Evolutionary conservation across 1,140 invertebrate genomes (phyloP).

Genomic region (Saccostrea glomerata): DNA sequence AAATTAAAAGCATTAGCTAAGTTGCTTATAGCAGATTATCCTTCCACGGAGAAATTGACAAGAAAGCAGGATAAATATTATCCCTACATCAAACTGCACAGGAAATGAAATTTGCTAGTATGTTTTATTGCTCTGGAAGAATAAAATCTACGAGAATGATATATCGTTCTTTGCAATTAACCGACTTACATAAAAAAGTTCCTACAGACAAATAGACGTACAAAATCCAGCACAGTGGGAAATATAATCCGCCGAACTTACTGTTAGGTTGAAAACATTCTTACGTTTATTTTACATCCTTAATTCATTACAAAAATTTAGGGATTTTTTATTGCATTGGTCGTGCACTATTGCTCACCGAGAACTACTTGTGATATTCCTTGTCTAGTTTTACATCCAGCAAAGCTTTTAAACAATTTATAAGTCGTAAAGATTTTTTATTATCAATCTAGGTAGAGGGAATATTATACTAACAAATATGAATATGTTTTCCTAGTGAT

Average conservation of each 20-base stretch:
- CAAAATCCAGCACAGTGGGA: background rate
- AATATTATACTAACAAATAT: too few relatives aligned
- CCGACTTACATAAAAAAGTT: background rate
- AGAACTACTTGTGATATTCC: too few relatives aligned
- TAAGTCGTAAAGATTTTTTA: too few relatives aligned
- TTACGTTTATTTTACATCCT: background rate
- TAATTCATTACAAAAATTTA: background rate
- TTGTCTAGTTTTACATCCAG: too few relatives aligned
- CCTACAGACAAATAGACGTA: background rate
- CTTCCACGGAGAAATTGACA: background rate
- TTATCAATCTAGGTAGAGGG: too few relatives aligned
- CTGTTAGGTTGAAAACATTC: background rate
- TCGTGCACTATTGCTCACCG: too few relatives aligned
- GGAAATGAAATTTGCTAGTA: background rate
- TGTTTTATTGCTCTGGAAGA: background rate
- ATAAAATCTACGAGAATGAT: background rate
- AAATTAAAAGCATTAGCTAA: background rate
- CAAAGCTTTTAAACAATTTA: too few relatives aligned
- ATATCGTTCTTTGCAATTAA: background rate
- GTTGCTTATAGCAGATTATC: background rate
- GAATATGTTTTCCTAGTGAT: too few relatives aligned
- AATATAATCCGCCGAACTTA: background rate
- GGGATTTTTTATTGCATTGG: too few relatives aligned
- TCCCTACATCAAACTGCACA: background rate
- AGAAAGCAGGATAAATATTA: background rate